phyloP scores from a whole-genome alignment of 1,140 invertebrate species.

The Orius insidiosus region DNA sequence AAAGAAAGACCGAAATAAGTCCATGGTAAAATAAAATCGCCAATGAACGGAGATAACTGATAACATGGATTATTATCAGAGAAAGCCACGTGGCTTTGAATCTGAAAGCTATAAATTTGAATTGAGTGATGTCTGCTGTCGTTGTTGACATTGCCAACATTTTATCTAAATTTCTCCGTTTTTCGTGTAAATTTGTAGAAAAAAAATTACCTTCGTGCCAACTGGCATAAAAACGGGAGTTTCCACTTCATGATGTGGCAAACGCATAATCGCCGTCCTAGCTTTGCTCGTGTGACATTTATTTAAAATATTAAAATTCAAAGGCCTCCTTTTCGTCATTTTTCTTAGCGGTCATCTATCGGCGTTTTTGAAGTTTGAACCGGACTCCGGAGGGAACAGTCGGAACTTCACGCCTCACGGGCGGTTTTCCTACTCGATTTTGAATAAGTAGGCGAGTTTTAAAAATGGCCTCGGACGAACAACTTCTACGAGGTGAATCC shows the following conservation, averaged over 20 bases:
- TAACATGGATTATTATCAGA: neutral
- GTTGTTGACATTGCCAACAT: neutral
- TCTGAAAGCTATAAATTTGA: neutral
- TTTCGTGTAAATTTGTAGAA: neutral
- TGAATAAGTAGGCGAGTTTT: neutral
- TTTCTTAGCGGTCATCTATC: neutral
- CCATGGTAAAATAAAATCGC: too few relatives aligned
- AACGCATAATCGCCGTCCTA: conserved; percentile 51
- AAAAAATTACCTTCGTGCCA: conserved; percentile 52
- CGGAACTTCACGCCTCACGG: neutral
- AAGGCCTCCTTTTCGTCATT: conserved; percentile 21
- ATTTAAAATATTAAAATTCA: conserved; percentile 57
- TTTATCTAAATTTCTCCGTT: too few relatives aligned
- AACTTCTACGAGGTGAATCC: neutral
- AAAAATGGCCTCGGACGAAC: conserved; percentile 7
- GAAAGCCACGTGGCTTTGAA: neutral
- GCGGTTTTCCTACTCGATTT: too few relatives aligned
- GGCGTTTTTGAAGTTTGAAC: neutral
- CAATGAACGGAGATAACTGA: too few relatives aligned
- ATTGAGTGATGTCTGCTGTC: too few relatives aligned
- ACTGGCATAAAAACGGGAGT: conserved; percentile 98
- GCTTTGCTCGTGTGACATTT: conserved; percentile 72
- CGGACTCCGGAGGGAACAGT: neutral
- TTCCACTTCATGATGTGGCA: conserved; percentile 70
- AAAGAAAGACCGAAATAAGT: too few relatives aligned